Percentiles rank a stretch among this genome's conserved stretches.
phyloP scores from a whole-genome alignment of 2,888 invertebrate genomes.

The Auanema sp. region DNA sequence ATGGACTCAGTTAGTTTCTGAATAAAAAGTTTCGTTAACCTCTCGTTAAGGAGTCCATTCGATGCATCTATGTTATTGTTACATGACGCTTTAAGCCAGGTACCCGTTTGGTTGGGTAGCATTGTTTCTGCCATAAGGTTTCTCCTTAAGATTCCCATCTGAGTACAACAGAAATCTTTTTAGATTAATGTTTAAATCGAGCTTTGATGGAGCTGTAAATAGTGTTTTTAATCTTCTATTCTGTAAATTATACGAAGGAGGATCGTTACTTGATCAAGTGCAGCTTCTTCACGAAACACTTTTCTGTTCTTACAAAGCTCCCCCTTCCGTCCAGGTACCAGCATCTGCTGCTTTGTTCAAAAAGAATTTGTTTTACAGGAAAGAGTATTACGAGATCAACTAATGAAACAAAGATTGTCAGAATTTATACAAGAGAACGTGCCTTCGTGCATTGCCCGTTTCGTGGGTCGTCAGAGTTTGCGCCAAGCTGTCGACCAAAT shows the following conservation, averaged over 20 bases:
- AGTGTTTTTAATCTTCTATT: slow-evolving; percentile 4
- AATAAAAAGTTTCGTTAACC: too few species aligned
- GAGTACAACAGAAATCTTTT: neutral
- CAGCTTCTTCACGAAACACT: slow-evolving; percentile 40
- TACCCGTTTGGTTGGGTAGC: too few species aligned
- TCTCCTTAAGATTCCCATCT: too few species aligned
- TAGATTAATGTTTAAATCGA: slow-evolving; percentile 11
- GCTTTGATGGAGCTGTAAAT: slow-evolving; percentile 15
- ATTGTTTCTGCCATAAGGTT: too few species aligned
- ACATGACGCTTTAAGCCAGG: too few species aligned
- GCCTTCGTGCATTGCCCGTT: slow-evolving; percentile 22
- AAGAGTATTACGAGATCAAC: slow-evolving; percentile 49
- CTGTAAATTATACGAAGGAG: slow-evolving; percentile 14
- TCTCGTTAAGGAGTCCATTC: neutral
- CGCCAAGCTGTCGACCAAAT: slow-evolving; percentile 25
- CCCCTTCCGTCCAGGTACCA: slow-evolving; percentile 40
- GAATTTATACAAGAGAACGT: slow-evolving; percentile 39
- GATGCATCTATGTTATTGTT: too few species aligned
- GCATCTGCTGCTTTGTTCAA: too few species aligned
- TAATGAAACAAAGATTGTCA: slow-evolving; percentile 48
- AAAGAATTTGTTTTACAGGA: slow-evolving; percentile 36
- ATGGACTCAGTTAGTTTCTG: slow-evolving; percentile 10
- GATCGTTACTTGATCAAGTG: slow-evolving; percentile 28
- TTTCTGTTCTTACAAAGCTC: slow-evolving; percentile 36
- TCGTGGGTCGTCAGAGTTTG: slow-evolving; percentile 30